These are phyloP conservation scores for Thecocarcelia acutangulata DNA, from an alignment of 2,888 invertebrate species.

Conservation along the genomic window DNA sequence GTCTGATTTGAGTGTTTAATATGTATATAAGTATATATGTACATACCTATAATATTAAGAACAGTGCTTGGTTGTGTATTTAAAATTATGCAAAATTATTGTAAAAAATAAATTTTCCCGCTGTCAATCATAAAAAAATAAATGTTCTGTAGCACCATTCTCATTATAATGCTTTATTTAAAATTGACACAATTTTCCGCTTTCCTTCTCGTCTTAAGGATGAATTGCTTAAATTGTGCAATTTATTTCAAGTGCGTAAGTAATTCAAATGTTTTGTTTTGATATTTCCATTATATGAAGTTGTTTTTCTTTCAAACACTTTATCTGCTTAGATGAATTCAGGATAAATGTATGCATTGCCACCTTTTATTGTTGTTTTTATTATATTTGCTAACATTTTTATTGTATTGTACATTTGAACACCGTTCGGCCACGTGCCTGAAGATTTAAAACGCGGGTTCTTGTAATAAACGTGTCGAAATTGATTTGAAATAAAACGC, in stretches of 20 bases:
- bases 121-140: too few relatives aligned
- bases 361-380: slow-evolving; percentile 20
- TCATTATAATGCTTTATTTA: neutral
- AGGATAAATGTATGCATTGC: slow-evolving; percentile 31
- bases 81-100: too few relatives aligned
- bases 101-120: too few relatives aligned
- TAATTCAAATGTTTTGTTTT: slow-evolving; percentile 46
- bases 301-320: neutral
- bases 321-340: slow-evolving; percentile 25
- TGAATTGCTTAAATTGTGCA: neutral
- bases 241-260: slow-evolving; percentile 20
- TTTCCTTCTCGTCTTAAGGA: neutral
- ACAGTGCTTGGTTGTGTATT: too few relatives aligned
- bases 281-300: slow-evolving; percentile 28
- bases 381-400: slow-evolving; percentile 9
- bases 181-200: slow-evolving; percentile 29
- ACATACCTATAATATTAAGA: too few relatives aligned
- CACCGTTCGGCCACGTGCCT: slow-evolving; percentile 60
- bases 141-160: too few relatives aligned
- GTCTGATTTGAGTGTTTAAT: too few relatives aligned
- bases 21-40: too few relatives aligned
- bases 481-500: slow-evolving; percentile 38
- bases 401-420: slow-evolving; percentile 47
- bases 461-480: slow-evolving; percentile 60
- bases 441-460: slow-evolving; percentile 15